phyloP scores from a whole-genome alignment of 92 coral and sea anemone species.

The Micromussa lordhowensis region DNA sequence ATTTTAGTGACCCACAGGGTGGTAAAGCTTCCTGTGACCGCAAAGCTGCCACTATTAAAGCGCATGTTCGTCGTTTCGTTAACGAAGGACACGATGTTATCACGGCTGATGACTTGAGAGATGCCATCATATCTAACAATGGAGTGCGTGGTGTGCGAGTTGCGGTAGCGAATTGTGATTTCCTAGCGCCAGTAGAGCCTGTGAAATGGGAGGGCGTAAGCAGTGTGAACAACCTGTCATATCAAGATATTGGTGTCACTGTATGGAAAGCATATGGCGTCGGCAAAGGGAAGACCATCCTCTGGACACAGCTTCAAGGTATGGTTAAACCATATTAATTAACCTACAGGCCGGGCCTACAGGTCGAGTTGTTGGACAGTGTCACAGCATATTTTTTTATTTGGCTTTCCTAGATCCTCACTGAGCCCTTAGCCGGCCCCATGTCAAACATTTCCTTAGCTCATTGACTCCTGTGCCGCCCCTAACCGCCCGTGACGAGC shows the following conservation, averaged over 20 bases:
- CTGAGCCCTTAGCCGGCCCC: no score
- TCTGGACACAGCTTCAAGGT: slow-evolving; percentile 55
- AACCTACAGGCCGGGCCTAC: no score
- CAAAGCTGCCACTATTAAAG: slow-evolving; percentile 67
- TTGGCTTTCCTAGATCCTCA: no score
- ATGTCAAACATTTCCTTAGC: no score
- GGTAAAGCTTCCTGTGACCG: slow-evolving; percentile 67
- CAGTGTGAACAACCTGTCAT: slow-evolving; percentile 54
- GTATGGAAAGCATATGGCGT: slow-evolving; percentile 69
- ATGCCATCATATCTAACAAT: slow-evolving; percentile 58
- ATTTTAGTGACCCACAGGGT: slow-evolving; percentile 59
- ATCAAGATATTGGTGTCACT: slow-evolving; percentile 35
- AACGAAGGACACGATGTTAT: slow-evolving; percentile 64
- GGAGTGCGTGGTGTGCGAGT: slow-evolving; percentile 71
- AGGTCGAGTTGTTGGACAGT: no score
- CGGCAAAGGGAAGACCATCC: slow-evolving; percentile 62
- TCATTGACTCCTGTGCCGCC: no score
- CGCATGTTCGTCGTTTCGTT: slow-evolving; percentile 57
- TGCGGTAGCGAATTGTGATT: slow-evolving; percentile 38
- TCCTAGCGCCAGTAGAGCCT: neutral
- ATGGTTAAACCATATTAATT: neutral
- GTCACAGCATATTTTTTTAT: no score
- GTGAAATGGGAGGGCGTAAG: slow-evolving; percentile 56
- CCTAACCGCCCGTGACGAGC: no score
- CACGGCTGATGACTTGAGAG: slow-evolving; percentile 51